Percentiles rank a stretch among this genome's conserved stretches.
Conservation (phyloP, 1,140 invertebrate genomes). For the Saccostrea glomerata region DNA sequence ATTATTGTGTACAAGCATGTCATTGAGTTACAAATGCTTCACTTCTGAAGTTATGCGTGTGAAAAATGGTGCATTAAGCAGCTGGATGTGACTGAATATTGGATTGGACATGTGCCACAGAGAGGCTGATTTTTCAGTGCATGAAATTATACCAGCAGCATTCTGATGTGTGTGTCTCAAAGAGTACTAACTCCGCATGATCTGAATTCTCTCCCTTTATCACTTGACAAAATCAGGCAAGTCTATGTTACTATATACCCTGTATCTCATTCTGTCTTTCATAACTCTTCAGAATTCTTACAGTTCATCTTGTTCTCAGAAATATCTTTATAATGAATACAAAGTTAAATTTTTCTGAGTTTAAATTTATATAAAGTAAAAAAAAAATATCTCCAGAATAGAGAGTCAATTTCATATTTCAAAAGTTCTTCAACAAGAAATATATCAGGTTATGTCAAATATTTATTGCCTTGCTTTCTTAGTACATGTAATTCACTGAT, state of each 20-base stretch:
- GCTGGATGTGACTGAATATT: neutral
- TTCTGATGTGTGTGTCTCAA: conserved; percentile 30
- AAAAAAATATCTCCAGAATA: too few relatives aligned
- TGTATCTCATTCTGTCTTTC: neutral
- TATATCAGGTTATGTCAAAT: neutral
- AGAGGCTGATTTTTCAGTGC: conserved; percentile 26
- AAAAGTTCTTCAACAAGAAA: neutral
- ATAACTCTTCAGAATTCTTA: too few relatives aligned
- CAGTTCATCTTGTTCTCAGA: too few relatives aligned
- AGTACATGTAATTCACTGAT: neutral
- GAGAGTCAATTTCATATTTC: neutral
- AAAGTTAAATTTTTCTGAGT: too few relatives aligned
- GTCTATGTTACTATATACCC: neutral
- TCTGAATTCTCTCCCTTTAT: conserved; percentile 13
- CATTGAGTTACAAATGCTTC: neutral
- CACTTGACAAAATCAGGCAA: conserved; percentile 18
- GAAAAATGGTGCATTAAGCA: neutral
- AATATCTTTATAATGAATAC: too few relatives aligned
- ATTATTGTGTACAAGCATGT: neutral
- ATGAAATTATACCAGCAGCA: conserved; percentile 21
- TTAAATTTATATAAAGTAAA: too few relatives aligned
- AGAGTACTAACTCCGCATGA: conserved; percentile 30
- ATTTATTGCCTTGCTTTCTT: neutral
- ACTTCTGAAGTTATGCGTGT: neutral
- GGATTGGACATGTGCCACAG: neutral